Base-by-base conservation (phyloP, 2,113 vertebrate species). In the Erinaceus europaeus region DNA sequence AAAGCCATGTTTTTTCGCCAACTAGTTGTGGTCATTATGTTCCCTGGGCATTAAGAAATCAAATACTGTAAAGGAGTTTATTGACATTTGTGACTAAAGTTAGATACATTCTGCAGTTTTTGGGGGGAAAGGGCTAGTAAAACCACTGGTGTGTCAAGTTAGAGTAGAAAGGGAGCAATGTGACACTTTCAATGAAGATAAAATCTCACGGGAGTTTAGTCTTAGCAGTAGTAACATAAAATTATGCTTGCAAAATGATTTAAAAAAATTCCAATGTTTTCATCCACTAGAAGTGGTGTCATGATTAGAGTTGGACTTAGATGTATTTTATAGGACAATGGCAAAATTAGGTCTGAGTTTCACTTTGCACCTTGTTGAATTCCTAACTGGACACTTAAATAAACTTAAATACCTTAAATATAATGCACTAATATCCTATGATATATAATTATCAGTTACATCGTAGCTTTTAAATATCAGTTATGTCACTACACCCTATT, bases 51-150 rank as follows among this genome's bases (percentile, higher is more conserved):
- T 81, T 79, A 78, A 7, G 21, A 73, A 77, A 27, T 81, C 18
- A 12, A 36, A 57, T 65, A 42, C 44, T 73, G 12, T 86, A 68
- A 68, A 53, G 44, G 9, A 91, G 4, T 74, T 27, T 55, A 17
- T 48, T 68, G 62, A 6, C 73, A 61, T 79, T n/a, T n/a, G n/a
- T n/a, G n/a, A n/a, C n/a, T n/a, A 29, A 32, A 23, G 48, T 86
- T 57, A 71, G 44, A 20, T 82, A 69, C 72, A 92, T 71, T 69
- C 78, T 57, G 1, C 11, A 65, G 21, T 81, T 93, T 89, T 29
- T n/a, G n/a, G n/a, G n/a, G 73, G 32, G 89, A 29, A 64, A 34
- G 52, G 76, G 77, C 21, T 68, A 75, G 18, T 75, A 78, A 92
- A 86, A 71, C 29, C 78, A 20, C 80, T 74, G 78, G 32, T 74